phyloP scores from a whole-genome alignment of 2,797 vertebrate species.

The Epinephelus awoara region DNA sequence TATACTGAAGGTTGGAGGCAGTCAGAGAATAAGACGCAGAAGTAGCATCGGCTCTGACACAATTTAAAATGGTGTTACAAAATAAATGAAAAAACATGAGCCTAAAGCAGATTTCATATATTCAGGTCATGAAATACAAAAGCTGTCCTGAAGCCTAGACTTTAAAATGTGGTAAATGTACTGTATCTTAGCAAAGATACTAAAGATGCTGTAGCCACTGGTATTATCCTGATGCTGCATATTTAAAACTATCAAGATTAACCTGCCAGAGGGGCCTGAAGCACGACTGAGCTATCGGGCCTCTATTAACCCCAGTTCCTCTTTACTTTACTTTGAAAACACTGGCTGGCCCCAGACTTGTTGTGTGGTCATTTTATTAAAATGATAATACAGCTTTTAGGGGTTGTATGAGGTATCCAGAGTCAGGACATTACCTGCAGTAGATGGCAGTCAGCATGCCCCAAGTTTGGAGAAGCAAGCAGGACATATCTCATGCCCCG shows the following conservation, averaged over 20 bases:
- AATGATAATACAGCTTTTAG: no score
- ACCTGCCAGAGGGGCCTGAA: neutral
- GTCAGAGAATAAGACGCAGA: conserved; percentile 9
- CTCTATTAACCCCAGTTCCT: neutral
- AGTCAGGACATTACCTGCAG: no score
- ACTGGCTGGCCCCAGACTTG: neutral
- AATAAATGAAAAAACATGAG: conserved; percentile 21
- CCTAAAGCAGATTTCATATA: conserved; percentile 12
- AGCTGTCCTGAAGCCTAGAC: neutral
- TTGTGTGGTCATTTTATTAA: neutral
- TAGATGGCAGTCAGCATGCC: no score
- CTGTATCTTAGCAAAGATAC: conserved; percentile 4
- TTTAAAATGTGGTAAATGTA: conserved; percentile 5
- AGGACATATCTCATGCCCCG: no score
- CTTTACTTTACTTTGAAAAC: neutral
- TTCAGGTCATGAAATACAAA: conserved; percentile 23
- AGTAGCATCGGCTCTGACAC: neutral
- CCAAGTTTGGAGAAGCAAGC: no score
- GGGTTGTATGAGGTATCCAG: no score
- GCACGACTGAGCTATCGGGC: neutral
- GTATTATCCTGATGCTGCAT: conserved; percentile 12
- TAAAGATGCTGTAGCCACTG: neutral
- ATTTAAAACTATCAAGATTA: neutral
- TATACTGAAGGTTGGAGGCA: conserved; percentile 5
- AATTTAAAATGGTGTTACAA: conserved; percentile 12